Conservation (phyloP, 2,888 invertebrate species). For the Trichacis sp. region DNA sequence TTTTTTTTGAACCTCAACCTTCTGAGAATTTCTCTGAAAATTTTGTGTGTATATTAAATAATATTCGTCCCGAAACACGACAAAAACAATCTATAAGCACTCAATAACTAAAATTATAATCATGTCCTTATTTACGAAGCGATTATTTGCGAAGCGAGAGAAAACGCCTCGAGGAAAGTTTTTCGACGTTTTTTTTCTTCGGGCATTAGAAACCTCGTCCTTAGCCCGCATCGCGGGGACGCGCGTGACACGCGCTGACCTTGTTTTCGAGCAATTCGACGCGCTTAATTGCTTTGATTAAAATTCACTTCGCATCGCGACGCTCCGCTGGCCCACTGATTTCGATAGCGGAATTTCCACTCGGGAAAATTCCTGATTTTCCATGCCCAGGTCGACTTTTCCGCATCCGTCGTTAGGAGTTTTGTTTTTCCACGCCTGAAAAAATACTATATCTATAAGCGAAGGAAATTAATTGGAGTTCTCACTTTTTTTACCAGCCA, state of each 20-base stretch:
- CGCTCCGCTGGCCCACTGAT: constrained; percentile 43
- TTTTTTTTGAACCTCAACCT: no score
- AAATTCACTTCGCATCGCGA: constrained; percentile 61
- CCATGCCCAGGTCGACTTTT: constrained; percentile 13
- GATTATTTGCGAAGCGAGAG: constrained; percentile 26
- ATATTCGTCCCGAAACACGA: constrained; percentile 27
- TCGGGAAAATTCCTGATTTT: constrained; percentile 21
- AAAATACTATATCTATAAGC: no score
- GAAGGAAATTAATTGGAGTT: no score
- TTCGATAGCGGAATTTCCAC: constrained; percentile 30
- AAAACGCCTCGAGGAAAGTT: constrained; percentile 28
- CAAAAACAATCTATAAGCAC: not conserved
- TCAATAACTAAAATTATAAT: constrained; percentile 17
- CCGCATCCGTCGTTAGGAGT: not conserved
- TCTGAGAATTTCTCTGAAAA: no score
- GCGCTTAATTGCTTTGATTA: constrained; percentile 66
- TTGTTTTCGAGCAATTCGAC: constrained; percentile 52
- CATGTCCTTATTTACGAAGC: no score
- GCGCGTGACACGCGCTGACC: constrained; percentile 34
- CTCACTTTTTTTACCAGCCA: not conserved
- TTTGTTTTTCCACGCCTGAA: not conserved
- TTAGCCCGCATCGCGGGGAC: constrained; percentile 22
- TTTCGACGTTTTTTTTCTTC: constrained; percentile 12
- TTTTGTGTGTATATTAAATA: no score
- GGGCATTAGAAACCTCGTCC: constrained; percentile 26